Base-by-base conservation (phyloP, 2,888 invertebrate genomes). In the Phengaris alcon region DNA sequence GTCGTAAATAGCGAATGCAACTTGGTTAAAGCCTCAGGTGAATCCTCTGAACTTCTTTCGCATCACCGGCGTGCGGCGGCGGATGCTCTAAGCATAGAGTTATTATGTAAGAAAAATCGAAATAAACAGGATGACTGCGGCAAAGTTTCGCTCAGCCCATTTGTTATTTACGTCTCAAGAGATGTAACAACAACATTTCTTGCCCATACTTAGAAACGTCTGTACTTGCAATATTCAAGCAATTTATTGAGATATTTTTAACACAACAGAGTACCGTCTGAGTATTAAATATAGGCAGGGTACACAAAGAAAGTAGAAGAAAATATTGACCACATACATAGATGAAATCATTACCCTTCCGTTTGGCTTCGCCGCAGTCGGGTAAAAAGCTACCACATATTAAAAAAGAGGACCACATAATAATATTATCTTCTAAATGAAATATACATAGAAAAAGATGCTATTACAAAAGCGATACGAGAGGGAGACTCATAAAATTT, bases 161-260 rank as follows among this genome's bases (percentile, higher is more conserved):
- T 90, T 88, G 87, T 92, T 91, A 91, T 89, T 89, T 90, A 90
- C 91, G 89, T 86, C 84, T 89, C 85, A 90, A 87, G 86, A 87
- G 87, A 87, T 84, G 82, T 84, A 85, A 83, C 86, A 89, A 90
- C 87, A 90, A 90, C 89, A 90, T 84, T 84, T 81, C 81, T 80
- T 77, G 78, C 76, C 74, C 84, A 82, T 84, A 83, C 77, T 75
- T 77, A 77, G 82, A 84, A 48, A 64, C 12, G 12, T 64, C 22
- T 59, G 35, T 64, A 64, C 64, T 12, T 59, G 59, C 69, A 55
- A 68, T 69, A 55, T 55, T 75, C 10, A n/a, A 69, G 46, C 15
- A 75, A 69, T 75, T 69, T 70, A 52, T 35, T 52, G 70, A 51
- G 70, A 70, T 52, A 70, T 52, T 52, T 70, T 70, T 22, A 70